A percentile compares a stretch with the other conserved stretches of the same genome.
Conservation (phyloP, 2,888 invertebrate species). For the Spisula subtruncata region DNA sequence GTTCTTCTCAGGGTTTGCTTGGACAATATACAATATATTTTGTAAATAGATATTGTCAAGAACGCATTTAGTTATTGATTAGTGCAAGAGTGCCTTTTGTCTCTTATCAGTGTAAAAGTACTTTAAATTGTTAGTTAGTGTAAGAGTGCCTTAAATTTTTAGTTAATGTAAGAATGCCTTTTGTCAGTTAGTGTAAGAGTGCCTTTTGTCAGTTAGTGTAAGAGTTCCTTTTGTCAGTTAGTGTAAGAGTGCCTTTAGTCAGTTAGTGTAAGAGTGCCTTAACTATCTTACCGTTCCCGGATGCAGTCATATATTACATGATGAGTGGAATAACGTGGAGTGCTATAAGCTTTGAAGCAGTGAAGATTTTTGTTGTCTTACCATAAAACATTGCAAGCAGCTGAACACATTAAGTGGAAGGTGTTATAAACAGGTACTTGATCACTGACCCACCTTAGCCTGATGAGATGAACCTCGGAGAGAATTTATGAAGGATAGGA, state of each 20-base stretch:
- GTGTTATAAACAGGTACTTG: constrained; percentile 36
- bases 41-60: too few species aligned
- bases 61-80: too few species aligned
- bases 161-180: not conserved
- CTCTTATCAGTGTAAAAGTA: too few species aligned
- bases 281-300: not conserved
- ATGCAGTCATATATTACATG: constrained; percentile 27
- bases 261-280: constrained; percentile 5
- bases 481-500: not conserved
- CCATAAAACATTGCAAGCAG: constrained; percentile 41
- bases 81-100: too few species aligned
- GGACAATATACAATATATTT: too few species aligned
- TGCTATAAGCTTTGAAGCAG: constrained; percentile 33
- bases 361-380: constrained; percentile 32
- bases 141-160: not conserved
- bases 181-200: not conserved
- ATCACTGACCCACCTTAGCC: constrained; percentile 11
- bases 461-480: not conserved
- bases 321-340: constrained; percentile 23
- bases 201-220: not conserved
- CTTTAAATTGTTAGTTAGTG: not conserved
- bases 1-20: too few species aligned
- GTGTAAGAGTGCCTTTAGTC: not conserved
- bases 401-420: not conserved
- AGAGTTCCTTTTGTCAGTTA: not conserved